Conservation (phyloP, 2,113 vertebrate genomes). For the Beaufortia kweichowensis region DNA sequence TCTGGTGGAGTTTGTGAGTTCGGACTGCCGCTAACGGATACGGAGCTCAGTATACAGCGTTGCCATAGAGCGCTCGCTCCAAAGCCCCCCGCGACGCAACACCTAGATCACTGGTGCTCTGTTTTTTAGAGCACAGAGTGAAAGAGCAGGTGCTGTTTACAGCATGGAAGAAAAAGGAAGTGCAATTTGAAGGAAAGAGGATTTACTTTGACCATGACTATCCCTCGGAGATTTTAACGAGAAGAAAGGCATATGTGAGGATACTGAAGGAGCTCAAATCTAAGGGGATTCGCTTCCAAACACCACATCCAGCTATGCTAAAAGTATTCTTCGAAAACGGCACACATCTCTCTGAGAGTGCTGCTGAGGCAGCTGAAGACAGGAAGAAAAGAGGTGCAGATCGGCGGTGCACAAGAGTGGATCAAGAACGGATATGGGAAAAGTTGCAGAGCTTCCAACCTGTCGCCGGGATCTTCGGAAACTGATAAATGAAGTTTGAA, state of each 20-base stretch:
- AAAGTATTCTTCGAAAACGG: no score
- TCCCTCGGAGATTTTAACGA: neutral
- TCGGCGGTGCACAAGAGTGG: no score
- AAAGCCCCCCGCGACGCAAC: neutral
- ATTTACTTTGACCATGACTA: neutral
- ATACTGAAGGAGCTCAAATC: neutral
- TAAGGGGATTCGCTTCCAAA: neutral
- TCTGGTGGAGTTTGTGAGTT: neutral
- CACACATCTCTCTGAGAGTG: no score
- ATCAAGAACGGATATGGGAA: no score
- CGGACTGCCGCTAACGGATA: neutral
- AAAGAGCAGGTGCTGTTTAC: neutral
- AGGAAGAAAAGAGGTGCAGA: no score
- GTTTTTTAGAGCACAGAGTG: neutral
- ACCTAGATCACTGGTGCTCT: neutral
- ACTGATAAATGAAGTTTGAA: no score
- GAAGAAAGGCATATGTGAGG: neutral
- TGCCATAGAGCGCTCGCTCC: neutral
- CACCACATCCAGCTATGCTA: neutral
- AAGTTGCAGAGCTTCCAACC: no score
- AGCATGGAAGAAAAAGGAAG: neutral
- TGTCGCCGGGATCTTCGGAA: no score
- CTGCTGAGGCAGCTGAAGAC: no score
- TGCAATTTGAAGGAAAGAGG: neutral
- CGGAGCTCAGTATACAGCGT: neutral